These are phyloP conservation scores for Epizoanthus illoricatus DNA, from an alignment of 92 coral and sea anemone species.

Conservation along the genomic window DNA sequence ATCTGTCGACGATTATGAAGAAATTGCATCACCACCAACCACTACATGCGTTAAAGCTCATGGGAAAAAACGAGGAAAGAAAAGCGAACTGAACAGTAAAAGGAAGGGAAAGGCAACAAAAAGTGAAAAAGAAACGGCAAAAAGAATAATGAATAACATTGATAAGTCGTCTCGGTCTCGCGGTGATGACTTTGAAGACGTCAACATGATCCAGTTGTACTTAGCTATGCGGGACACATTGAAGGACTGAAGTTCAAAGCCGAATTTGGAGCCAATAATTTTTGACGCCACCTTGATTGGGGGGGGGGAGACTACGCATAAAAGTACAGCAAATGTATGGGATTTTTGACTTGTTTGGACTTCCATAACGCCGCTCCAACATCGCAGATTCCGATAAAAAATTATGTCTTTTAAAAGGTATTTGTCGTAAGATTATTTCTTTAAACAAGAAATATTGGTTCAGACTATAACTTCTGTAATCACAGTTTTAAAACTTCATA, in stretches of 20 bases:
- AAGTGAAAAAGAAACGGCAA: slow-evolving; percentile 19
- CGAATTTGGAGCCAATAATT: no score
- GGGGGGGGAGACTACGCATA: no score
- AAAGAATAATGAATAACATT: slow-evolving; percentile 22
- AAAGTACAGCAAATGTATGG: no score
- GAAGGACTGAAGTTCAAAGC: slow-evolving; percentile 6
- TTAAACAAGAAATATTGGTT: no score
- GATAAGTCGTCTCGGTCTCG: slow-evolving; percentile 30
- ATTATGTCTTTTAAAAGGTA: no score
- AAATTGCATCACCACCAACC: background rate
- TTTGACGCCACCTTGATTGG: no score
- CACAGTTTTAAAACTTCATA: no score
- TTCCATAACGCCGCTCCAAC: no score
- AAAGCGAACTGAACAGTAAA: background rate
- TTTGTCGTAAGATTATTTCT: no score
- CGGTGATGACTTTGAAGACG: slow-evolving; percentile 50
- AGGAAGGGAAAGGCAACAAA: slow-evolving; percentile 8
- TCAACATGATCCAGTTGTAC: slow-evolving; percentile 43
- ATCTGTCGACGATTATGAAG: background rate
- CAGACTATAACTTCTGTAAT: no score
- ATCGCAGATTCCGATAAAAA: no score
- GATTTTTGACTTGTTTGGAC: no score
- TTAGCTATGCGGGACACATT: slow-evolving; percentile 42
- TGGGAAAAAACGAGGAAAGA: background rate
- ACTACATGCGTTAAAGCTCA: background rate